Percentiles rank a stretch among this genome's conserved stretches.
Conservation (phyloP, 2,888 invertebrate genomes). For the Acronicta alni region DNA sequence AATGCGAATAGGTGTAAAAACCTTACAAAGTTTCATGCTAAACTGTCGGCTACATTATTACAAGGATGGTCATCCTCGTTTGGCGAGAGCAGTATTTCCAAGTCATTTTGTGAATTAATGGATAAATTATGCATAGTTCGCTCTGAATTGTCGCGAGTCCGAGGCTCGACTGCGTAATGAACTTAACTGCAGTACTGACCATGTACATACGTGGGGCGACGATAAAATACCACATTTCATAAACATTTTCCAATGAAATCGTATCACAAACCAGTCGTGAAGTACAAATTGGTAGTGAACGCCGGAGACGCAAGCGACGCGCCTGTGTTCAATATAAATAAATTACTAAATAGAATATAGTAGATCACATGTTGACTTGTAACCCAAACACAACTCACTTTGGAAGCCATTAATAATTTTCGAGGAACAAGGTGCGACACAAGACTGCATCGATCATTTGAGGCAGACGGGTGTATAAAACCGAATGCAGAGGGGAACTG, state of each 20-base stretch:
- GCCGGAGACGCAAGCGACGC: conserved; percentile 30
- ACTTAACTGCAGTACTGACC: conserved; percentile 72
- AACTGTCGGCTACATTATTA: conserved; percentile 74
- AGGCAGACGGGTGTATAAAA: conserved; percentile 67
- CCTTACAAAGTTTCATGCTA: conserved; percentile 73
- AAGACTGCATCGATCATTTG: conserved; percentile 75
- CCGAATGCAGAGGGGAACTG: conserved; percentile 68
- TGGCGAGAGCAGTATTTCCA: conserved; percentile 80
- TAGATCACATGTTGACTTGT: conserved; percentile 53
- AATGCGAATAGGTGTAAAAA: conserved; percentile 51
- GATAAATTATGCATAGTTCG: conserved; percentile 86
- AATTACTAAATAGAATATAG: conserved; percentile 39
- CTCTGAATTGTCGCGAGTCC: conserved; percentile 82
- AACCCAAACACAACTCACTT: conserved; percentile 54
- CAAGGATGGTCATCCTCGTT: conserved; percentile 77
- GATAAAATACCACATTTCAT: conserved; percentile 72
- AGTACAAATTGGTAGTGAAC: conserved; percentile 47
- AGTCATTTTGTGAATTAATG: conserved; percentile 86
- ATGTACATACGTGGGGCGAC: conserved; percentile 63
- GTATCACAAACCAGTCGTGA: conserved; percentile 38
- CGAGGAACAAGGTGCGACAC: conserved; percentile 65
- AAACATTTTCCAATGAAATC: conserved; percentile 62
- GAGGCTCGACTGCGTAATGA: conserved; percentile 82
- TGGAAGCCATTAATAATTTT: conserved; percentile 67
- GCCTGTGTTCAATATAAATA: conserved; percentile 32